A percentile compares a stretch with the other conserved stretches of the same genome.
These are phyloP conservation scores for Bombycilla garrulus DNA, from an alignment of 2,113 vertebrate species.

Conservation along the genomic window DNA sequence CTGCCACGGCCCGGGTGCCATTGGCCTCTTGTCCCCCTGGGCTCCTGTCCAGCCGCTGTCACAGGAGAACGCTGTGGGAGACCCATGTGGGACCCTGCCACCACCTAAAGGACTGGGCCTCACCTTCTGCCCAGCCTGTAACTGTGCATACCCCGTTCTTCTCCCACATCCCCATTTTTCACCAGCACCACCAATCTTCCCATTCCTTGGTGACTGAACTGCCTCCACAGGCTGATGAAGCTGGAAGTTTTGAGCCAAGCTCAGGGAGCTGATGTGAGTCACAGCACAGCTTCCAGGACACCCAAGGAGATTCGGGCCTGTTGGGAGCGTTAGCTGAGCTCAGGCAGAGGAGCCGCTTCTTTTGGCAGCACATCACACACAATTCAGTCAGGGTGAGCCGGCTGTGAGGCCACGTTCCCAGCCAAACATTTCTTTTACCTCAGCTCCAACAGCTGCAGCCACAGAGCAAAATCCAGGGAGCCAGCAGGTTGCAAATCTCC, in stretches of 20 bases:
- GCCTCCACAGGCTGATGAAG: neutral
- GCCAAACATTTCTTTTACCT: neutral
- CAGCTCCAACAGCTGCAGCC: neutral
- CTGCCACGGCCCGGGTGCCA: neutral
- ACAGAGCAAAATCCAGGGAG: neutral
- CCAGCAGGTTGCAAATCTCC: neutral
- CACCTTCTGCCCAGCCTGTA: neutral
- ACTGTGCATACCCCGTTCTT: fast-evolving
- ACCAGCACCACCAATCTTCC: neutral
- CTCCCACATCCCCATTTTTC: neutral
- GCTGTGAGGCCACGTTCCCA: neutral
- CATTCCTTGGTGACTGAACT: neutral
- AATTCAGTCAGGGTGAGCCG: neutral
- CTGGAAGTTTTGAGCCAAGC: neutral
- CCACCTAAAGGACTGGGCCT: neutral
- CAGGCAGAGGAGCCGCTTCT: neutral
- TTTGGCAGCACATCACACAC: neutral
- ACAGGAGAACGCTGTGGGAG: neutral
- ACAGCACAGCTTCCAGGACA: neutral
- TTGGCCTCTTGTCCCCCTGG: neutral
- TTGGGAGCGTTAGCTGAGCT: neutral
- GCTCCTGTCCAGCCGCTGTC: neutral
- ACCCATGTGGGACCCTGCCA: too few species aligned
- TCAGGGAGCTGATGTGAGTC: neutral
- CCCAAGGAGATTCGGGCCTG: neutral